Evolutionary conservation across 2,113 vertebrate genomes (phyloP), one percentile per base, ranked within the genome.

Genomic region (Onychostruthus taczanowskii): DNA sequence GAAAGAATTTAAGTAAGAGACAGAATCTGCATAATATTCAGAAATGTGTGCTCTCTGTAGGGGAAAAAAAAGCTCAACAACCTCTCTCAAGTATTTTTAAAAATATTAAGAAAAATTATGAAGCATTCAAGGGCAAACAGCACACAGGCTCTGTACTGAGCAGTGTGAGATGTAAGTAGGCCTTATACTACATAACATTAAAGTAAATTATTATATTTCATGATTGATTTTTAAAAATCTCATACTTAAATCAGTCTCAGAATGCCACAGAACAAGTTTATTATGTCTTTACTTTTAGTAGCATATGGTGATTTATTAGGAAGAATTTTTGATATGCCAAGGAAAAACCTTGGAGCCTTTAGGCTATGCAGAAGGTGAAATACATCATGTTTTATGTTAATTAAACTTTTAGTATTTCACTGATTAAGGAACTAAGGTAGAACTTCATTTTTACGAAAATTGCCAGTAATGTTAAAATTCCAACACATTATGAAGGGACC

Each of bases 1-100:
- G 23, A 52, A 39, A 59, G 7, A 63, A 35, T 50, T 46, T 73
- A 46, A 53, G 13, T 49, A 27, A 53, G 18, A 59, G 28, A 11
- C 6, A 35, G 30, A 6, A 16, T 46, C 33, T 58, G 19, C 6
- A 19, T 62, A 50, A 22, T 16, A 44, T 47, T 58, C 64, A 63
- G 61, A 86, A 88, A 83, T 10, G 27, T 24, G 2, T 31, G 3
- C 13, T 64, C n/a, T 66, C 26, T 31, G 2, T 4, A 12, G 11
- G 7, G 20, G 13, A 1, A 7, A 27, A 37, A 37, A 26, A 39
- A 18, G 1, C 10, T 20, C 10, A n/a, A 11, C 3, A 15, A 50
- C 2, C 0, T 50, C 16, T 15, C 14, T 72, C 37, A 10, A 7
- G 6, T 30, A 37, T 68, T 33, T 0, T 1, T 0, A 26, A 18